Evolutionary conservation across 2,797 vertebrate genomes (phyloP).

Genomic region (Centropyge bicolor): DNA sequence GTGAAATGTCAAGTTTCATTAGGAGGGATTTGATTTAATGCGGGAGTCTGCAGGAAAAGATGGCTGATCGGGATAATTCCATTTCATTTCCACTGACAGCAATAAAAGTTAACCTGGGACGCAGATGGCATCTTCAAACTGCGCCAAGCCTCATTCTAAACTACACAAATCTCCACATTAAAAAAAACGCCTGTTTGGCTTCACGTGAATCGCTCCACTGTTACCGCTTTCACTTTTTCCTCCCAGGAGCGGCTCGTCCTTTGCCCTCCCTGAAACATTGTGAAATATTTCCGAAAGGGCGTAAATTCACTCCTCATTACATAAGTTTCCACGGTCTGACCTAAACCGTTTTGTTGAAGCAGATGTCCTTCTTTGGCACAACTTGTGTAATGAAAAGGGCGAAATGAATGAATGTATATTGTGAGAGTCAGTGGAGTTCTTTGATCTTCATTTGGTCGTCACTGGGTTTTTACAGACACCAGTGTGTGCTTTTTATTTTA

Average conservation of each 20-base stretch:
- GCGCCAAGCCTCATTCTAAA: conserved; percentile 39
- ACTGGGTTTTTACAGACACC: conserved; percentile 5
- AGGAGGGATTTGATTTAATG: not conserved
- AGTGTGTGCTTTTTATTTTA: not conserved
- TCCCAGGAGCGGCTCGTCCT: conserved; percentile 38
- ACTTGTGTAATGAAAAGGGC: not conserved
- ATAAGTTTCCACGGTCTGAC: conserved; percentile 53
- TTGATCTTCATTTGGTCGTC: conserved; percentile 23
- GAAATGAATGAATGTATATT: not conserved
- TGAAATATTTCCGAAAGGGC: conserved; percentile 55
- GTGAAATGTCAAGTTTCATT: not conserved
- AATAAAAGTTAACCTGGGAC: conserved; percentile 36
- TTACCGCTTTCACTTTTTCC: conserved; percentile 53
- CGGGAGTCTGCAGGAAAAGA: conserved; percentile 2
- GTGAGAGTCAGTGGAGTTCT: not conserved
- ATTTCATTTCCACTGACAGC: conserved; percentile 21
- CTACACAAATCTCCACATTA: conserved; percentile 54
- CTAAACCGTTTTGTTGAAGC: conserved; percentile 34
- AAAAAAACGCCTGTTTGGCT: conserved; percentile 62
- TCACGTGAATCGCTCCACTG: conserved; percentile 65
- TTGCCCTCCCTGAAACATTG: conserved; percentile 33
- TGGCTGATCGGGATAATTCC: conserved; percentile 29
- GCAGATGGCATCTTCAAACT: conserved; percentile 51
- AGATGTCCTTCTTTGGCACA: conserved; percentile 25
- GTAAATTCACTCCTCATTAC: conserved; percentile 47